Evolutionary conservation across 2,797 vertebrate genomes (phyloP), one percentile per base, ranked within the genome.

Genomic region (Chaunax sp.): DNA sequence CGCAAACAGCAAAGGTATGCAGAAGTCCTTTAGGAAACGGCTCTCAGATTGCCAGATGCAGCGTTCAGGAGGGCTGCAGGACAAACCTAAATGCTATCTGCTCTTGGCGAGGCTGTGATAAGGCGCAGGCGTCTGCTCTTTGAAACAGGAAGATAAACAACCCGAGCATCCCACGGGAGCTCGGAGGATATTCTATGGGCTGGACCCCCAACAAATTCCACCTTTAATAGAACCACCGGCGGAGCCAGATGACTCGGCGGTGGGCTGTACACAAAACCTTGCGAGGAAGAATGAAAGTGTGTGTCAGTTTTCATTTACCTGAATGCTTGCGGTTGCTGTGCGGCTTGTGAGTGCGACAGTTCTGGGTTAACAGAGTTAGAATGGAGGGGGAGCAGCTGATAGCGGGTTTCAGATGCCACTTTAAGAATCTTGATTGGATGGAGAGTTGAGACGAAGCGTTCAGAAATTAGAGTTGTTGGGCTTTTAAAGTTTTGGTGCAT

Each of bases 291-390:
- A 90, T 89, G 84, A 89, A 84, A 86, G 87, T 81, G 84, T 74
- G 80, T 89, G 87, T 90, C 88, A 80, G 40, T 88, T 88, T 89
- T 90, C 83, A 90, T 92, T 91, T 88, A 76, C 79, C 84, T 86
- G 85, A 83, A 90, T 76, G 80, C 57, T n/a, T n/a, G n/a, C 44
- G 40, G 77, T 76, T 43, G 83, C 37, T 49, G 72, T 49, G 64
- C 3, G 33, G 59, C 74, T 74, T 82, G 77, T 68, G 72, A 75
- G 70, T 51, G 74, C 69, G 61, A 83, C 75, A 61, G 64, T 76
- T 69, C 35, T 45, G 38, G 60, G 83, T 78, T 58, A 81, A 77
- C 75, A 38, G 56, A 78, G 72, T 58, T 44, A 16, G 81, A 70
- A 83, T 49, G 70, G 65, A 65, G 57, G 59, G 49, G 60, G 41